A percentile compares a stretch with the other conserved stretches of the same genome.
phyloP scores from a whole-genome alignment of 2,113 vertebrate genomes.

The Benitochromis conjunctus region DNA sequence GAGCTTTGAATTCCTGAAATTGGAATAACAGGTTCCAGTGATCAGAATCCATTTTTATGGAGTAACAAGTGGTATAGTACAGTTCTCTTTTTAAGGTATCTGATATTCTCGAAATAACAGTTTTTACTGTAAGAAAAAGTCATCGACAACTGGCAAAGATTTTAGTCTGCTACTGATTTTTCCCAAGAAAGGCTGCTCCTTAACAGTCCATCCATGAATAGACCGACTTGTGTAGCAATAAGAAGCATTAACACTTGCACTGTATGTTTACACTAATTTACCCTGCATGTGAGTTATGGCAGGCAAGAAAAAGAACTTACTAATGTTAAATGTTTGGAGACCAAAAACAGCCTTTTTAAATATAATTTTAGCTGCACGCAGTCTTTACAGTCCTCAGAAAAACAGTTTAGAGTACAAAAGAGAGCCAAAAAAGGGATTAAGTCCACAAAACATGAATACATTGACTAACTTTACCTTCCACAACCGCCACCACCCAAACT shows the following conservation, averaged over 20 bases:
- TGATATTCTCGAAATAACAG: not conserved
- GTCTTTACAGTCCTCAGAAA: not conserved
- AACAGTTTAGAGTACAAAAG: not conserved
- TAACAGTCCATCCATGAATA: not conserved
- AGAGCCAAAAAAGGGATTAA: not conserved
- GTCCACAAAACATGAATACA: not conserved
- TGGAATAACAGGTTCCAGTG: not conserved
- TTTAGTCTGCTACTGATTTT: not conserved
- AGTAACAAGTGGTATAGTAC: not conserved
- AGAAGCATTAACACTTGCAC: not conserved
- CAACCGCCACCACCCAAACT: not conserved
- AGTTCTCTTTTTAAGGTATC: not conserved
- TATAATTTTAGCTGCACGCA: not conserved
- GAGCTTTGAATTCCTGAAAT: not conserved
- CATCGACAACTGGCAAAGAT: not conserved
- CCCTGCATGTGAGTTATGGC: not conserved
- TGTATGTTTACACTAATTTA: not conserved
- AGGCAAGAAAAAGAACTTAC: not conserved
- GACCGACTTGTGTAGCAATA: not conserved
- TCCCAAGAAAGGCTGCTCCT: not conserved
- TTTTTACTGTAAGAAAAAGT: not conserved
- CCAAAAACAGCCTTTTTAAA: not conserved
- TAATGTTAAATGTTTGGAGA: not conserved
- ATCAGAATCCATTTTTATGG: not conserved
- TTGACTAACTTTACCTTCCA: not conserved